Conservation (phyloP, 2,888 invertebrate species). For the Nomada flava region DNA sequence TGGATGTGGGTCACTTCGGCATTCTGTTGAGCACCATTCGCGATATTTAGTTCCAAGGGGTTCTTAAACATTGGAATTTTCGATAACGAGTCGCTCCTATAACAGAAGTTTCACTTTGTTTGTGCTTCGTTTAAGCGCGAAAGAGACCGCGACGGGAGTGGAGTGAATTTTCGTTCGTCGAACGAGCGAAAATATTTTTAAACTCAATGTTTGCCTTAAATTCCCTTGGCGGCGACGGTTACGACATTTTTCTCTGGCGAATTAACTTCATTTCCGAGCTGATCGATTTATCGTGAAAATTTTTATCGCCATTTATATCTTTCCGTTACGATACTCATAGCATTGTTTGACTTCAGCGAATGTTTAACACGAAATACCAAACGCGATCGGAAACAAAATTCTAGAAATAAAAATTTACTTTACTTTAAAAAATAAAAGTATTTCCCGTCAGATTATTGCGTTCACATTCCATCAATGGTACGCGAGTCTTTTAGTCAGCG, state of each 20-base stretch:
- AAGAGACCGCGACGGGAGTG: too few species aligned
- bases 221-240: background rate
- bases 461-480: background rate
- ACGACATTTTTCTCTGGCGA: background rate
- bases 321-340: too few species aligned
- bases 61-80: background rate
- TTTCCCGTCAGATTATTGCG: constrained; percentile 6
- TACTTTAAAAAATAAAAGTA: background rate
- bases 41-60: too few species aligned
- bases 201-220: background rate
- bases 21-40: too few species aligned
- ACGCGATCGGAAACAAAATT: background rate
- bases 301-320: background rate
- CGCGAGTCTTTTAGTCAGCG: constrained; percentile 3
- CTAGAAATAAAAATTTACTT: too few species aligned
- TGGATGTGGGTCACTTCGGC: too few species aligned
- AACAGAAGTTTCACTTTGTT: background rate
- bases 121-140: background rate
- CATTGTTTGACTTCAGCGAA: background rate
- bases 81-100: background rate
- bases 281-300: background rate
- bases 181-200: background rate
- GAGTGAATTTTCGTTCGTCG: background rate
- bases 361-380: background rate
- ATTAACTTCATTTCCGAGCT: background rate